Evolutionary conservation across 2,113 vertebrate genomes (phyloP).

Genomic region (Callopanchax toddi): DNA sequence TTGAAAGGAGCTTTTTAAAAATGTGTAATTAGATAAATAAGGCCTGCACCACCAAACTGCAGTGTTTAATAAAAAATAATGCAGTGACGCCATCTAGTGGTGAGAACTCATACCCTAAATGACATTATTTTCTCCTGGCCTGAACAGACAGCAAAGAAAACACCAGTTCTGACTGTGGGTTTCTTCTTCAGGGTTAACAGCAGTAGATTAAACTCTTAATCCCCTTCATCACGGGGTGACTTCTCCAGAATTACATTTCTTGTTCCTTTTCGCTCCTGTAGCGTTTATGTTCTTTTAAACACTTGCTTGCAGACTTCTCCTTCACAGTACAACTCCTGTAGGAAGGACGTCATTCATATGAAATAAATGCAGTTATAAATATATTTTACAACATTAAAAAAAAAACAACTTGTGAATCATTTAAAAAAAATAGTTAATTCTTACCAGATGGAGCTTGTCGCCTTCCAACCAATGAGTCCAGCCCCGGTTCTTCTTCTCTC

Average conservation of each 20-base stretch:
- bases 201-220: background rate
- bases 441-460: conserved; percentile 88
- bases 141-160: background rate
- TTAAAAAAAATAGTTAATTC: background rate
- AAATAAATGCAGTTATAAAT: background rate
- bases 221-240: background rate
- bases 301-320: conserved; percentile 87
- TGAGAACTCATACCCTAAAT: background rate
- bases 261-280: conserved; percentile 49
- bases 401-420: no score
- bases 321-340: conserved; percentile 88
- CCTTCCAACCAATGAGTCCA: conserved; percentile 92
- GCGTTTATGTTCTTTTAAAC: conserved; percentile 78
- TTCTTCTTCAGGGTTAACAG: conserved; percentile 10
- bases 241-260: background rate
- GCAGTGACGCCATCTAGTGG: conserved; percentile 53
- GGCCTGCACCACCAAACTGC: background rate
- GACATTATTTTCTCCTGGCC: background rate
- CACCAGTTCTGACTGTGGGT: background rate
- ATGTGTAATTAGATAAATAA: no score
- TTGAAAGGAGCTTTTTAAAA: background rate
- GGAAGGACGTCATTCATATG: background rate
- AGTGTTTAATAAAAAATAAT: conserved; percentile 13
- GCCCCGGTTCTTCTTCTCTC: conserved; percentile 88
- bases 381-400: background rate